phyloP scores from a whole-genome alignment of 2,113 vertebrate species.

The Thomomys bottae region DNA sequence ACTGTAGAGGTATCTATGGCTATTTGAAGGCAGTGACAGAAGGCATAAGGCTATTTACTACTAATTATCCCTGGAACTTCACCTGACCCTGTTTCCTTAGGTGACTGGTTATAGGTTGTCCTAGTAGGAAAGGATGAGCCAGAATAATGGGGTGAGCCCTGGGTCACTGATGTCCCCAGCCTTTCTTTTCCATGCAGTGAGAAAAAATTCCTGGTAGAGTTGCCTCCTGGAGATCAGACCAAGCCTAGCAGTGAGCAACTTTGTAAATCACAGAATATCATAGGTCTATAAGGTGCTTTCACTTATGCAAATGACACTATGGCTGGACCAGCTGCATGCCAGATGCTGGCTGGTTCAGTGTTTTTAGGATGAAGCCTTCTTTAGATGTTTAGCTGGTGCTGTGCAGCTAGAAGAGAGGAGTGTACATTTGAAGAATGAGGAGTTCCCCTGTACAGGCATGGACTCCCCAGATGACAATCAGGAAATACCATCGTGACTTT shows the following conservation, averaged over 20 bases:
- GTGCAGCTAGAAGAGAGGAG: background rate
- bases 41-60: background rate
- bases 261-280: background rate
- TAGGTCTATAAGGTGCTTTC: background rate
- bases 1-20: background rate
- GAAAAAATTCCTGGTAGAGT: background rate
- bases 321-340: background rate
- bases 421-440: too few species aligned
- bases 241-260: background rate
- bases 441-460: accelerated
- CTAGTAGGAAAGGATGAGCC: background rate
- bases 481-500: background rate
- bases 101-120: background rate
- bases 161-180: background rate
- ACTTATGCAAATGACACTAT: background rate
- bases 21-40: background rate
- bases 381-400: background rate
- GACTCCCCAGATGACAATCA: background rate
- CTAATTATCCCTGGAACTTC: background rate
- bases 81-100: background rate
- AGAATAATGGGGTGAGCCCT: background rate
- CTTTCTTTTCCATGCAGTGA: background rate
- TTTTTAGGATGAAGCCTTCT: background rate
- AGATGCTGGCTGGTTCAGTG: background rate
- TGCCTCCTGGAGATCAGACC: background rate